These are phyloP conservation scores for Percina caprodes DNA, from an alignment of 2,113 vertebrate genomes.

Conservation along the genomic window DNA sequence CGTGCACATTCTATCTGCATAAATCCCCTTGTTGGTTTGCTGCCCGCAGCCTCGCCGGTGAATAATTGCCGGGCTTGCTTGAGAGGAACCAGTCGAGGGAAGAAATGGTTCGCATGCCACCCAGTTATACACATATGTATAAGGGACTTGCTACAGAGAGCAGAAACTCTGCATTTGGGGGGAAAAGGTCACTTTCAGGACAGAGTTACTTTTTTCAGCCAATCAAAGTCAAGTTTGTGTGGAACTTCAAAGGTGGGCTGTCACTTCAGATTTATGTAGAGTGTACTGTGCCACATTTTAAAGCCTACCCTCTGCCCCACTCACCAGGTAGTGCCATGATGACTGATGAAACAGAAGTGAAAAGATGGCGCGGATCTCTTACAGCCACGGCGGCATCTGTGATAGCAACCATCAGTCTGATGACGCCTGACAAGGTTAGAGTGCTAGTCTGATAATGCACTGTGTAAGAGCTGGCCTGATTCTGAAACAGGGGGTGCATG, in stretches of 20 bases:
- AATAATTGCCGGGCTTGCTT: slow-evolving; percentile 64
- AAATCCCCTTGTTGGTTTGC: slow-evolving; percentile 77
- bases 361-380: slow-evolving; percentile 39
- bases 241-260: slow-evolving; percentile 42
- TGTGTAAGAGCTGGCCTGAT: slow-evolving; percentile 30
- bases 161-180: background rate
- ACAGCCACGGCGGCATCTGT: slow-evolving; percentile 34
- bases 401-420: slow-evolving; percentile 57
- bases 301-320: slow-evolving; percentile 9
- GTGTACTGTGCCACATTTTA: slow-evolving; percentile 34
- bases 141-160: slow-evolving; percentile 12
- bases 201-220: slow-evolving; percentile 28
- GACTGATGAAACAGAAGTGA: slow-evolving; percentile 50
- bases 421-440: slow-evolving; percentile 55
- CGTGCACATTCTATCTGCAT: slow-evolving; percentile 68
- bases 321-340: slow-evolving; percentile 35
- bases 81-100: slow-evolving; percentile 55
- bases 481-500: slow-evolving; percentile 38
- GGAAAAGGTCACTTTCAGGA: slow-evolving; percentile 43
- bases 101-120: slow-evolving; percentile 47
- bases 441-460: slow-evolving; percentile 27
- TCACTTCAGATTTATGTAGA: slow-evolving; percentile 49
- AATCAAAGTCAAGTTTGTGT: slow-evolving; percentile 42
- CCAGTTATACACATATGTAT: slow-evolving; percentile 41
- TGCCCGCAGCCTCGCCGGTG: slow-evolving; percentile 58